These are phyloP conservation scores for Ennomos quercinarius DNA, from an alignment of 2,888 invertebrate genomes.

Conservation along the genomic window DNA sequence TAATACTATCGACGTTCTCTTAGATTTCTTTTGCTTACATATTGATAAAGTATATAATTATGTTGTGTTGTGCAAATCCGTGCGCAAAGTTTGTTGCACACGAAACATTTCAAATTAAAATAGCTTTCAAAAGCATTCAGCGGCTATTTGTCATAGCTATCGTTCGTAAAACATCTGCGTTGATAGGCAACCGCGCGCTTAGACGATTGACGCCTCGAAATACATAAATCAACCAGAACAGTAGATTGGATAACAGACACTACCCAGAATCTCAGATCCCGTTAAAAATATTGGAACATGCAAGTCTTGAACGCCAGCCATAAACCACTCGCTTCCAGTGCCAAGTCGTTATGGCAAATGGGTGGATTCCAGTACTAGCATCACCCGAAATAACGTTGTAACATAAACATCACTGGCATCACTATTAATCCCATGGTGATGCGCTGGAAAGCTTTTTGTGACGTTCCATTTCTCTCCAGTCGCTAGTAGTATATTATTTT, in stretches of 20 bases:
- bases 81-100: constrained; percentile 10
- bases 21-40: not conserved
- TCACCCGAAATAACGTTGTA: constrained; percentile 77
- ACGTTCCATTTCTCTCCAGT: constrained; percentile 40
- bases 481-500: constrained; percentile 8
- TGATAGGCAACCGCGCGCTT: constrained; percentile 16
- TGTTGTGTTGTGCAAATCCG: not conserved
- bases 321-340: constrained; percentile 78
- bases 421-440: constrained; percentile 54
- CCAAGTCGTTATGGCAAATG: constrained; percentile 70
- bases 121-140: constrained; percentile 15
- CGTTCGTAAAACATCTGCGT: constrained; percentile 11
- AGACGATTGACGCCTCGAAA: constrained; percentile 33
- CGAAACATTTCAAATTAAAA: constrained; percentile 14
- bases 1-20: too few species aligned
- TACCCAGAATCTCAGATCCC: constrained; percentile 39
- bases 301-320: constrained; percentile 73
- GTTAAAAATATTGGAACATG: constrained; percentile 46
- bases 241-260: too few species aligned
- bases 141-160: constrained; percentile 23
- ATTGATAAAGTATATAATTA: not conserved
- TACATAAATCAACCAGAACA: constrained; percentile 37
- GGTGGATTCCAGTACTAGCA: constrained; percentile 80
- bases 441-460: constrained; percentile 59
- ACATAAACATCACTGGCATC: constrained; percentile 57